A percentile compares a stretch with the other conserved stretches of the same genome.
phyloP scores from a whole-genome alignment of 1,140 invertebrate genomes.

The Zeugodacus cucurbitae region DNA sequence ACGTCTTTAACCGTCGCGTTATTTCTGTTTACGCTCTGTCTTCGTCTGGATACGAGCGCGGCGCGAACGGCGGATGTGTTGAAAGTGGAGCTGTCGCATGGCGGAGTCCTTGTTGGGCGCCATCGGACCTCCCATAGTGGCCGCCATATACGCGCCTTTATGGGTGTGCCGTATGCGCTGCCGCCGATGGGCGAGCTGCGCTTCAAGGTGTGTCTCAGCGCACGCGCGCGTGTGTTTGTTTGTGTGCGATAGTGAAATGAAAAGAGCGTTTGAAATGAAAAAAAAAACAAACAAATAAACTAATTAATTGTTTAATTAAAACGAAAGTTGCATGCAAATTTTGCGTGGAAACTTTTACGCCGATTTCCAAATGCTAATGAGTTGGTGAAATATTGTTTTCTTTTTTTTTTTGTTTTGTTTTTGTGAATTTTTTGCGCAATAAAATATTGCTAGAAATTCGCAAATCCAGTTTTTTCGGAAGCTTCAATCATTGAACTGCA shows the following conservation, averaged over 20 bases:
- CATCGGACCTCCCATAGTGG: conserved; percentile 67
- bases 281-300: neutral
- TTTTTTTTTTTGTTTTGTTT: neutral
- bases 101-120: conserved; percentile 67
- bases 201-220: conserved; percentile 70
- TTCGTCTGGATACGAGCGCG: neutral
- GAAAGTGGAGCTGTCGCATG: conserved; percentile 57
- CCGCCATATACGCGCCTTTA: conserved; percentile 67
- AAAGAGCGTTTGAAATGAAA: neutral
- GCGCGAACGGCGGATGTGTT: conserved; percentile 54
- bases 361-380: neutral
- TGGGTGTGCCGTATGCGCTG: conserved; percentile 67
- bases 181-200: conserved; percentile 74
- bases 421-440: neutral
- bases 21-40: neutral
- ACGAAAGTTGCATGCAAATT: neutral
- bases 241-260: neutral
- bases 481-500: neutral
- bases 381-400: neutral
- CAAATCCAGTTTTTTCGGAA: neutral
- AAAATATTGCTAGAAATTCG: neutral
- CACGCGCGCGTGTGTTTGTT: neutral
- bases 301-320: neutral
- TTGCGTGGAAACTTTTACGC: neutral
- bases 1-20: neutral